A percentile compares a stretch with the other conserved stretches of the same genome.
phyloP scores from a whole-genome alignment of 2,888 invertebrate genomes.

The Serrognathus titanus region DNA sequence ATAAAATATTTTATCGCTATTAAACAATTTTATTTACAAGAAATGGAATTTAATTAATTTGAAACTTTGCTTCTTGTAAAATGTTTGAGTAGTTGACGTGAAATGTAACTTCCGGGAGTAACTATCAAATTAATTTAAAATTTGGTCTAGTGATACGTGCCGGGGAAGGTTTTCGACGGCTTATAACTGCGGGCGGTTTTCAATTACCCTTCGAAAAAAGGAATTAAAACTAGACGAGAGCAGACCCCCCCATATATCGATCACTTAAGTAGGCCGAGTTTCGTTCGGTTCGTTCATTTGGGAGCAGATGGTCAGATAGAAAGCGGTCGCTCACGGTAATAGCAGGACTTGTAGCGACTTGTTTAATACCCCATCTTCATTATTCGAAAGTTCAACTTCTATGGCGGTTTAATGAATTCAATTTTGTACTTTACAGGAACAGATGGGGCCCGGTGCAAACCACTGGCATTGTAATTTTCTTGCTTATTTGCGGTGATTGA shows the following conservation, averaged over 20 bases:
- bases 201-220: no score
- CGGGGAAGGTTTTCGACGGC: neutral
- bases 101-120: neutral
- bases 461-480: neutral
- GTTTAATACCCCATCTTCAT: conserved; percentile 19
- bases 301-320: conserved; percentile 22
- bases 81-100: no score
- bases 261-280: no score
- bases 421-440: conserved; percentile 1
- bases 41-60: no score
- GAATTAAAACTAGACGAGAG: no score
- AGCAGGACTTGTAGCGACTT: conserved; percentile 18
- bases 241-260: no score
- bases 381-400: conserved; percentile 7
- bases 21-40: no score
- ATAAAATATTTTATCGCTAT: no score
- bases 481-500: neutral
- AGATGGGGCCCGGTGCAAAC: neutral
- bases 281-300: conserved; percentile 6
- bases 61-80: no score
- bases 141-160: neutral
- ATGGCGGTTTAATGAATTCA: conserved; percentile 13
- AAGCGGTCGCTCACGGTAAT: conserved; percentile 23
- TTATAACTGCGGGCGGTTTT: neutral
- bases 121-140: neutral